phyloP scores from a whole-genome alignment of 2,797 vertebrate genomes.

The Heteromormyrus szaboi region DNA sequence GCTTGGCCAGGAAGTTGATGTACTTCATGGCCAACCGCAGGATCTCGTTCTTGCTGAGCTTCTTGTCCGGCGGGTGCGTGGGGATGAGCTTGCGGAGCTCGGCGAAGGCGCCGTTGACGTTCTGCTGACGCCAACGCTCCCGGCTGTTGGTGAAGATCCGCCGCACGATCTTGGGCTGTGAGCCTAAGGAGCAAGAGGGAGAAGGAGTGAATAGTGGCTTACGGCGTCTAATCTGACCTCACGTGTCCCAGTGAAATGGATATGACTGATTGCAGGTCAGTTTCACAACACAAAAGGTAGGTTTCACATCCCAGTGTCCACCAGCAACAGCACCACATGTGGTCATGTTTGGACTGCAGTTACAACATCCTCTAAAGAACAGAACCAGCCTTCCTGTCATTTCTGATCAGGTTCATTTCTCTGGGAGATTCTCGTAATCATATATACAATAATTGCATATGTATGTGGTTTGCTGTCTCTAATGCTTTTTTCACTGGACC shows the following conservation, averaged over 20 bases:
- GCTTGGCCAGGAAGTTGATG: slow-evolving; percentile 82
- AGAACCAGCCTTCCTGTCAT: background rate
- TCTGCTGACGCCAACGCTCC: slow-evolving; percentile 86
- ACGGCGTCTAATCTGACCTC: background rate
- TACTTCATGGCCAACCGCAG: slow-evolving; percentile 85
- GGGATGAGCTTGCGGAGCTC: slow-evolving; percentile 83
- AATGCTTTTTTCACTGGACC: background rate
- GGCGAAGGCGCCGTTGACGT: slow-evolving; percentile 79
- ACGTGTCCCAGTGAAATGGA: background rate
- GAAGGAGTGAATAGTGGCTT: background rate
- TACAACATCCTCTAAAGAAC: background rate
- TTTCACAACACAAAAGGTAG: background rate
- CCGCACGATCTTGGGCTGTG: slow-evolving; percentile 68
- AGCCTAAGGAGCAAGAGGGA: slow-evolving; percentile 51
- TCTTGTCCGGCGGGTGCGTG: slow-evolving; percentile 82
- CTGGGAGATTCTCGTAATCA: background rate
- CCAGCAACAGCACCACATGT: background rate
- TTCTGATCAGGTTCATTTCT: background rate
- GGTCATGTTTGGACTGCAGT: background rate
- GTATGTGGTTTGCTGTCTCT: background rate
- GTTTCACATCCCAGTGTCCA: background rate
- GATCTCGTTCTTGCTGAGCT: slow-evolving; percentile 91
- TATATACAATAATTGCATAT: background rate
- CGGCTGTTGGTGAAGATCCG: slow-evolving; percentile 79
- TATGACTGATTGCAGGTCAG: background rate